Conservation (phyloP, 37 sponge, comb jelly and placozoan species). For the Mnemiopsis leidyi region DNA sequence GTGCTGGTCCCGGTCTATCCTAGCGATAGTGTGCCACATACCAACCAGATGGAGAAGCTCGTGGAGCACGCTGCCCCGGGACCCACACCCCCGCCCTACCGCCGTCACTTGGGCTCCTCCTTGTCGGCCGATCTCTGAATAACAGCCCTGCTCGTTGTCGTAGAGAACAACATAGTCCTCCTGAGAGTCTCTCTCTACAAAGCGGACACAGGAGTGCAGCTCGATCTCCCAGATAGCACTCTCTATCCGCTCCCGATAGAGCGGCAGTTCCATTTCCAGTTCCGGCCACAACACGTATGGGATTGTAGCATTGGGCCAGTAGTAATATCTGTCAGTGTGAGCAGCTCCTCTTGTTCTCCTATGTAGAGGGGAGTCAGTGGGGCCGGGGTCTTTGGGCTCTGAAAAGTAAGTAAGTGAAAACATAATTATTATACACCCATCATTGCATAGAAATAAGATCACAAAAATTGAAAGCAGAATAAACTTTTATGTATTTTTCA, state of each 20-base stretch:
- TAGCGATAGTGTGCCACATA: conserved; percentile 44
- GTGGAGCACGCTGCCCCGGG: conserved; percentile 47
- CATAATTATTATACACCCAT: too few species aligned
- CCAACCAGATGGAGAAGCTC: conserved; percentile 50
- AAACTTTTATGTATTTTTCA: too few species aligned
- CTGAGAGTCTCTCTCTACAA: background rate
- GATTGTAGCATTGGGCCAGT: conserved; percentile 16
- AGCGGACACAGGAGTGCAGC: conserved; percentile 44
- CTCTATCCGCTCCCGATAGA: conserved; percentile 16
- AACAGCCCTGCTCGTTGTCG: background rate
- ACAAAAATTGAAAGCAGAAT: too few species aligned
- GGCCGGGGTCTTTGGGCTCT: too few species aligned
- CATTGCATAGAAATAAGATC: too few species aligned
- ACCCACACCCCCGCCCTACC: conserved; percentile 8
- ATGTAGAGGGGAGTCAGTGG: too few species aligned
- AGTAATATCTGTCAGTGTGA: background rate
- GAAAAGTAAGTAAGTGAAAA: too few species aligned
- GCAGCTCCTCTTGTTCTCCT: conserved; percentile 44
- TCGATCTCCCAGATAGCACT: conserved; percentile 59
- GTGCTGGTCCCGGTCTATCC: conserved; percentile 65
- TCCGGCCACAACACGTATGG: background rate
- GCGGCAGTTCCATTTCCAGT: background rate
- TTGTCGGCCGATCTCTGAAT: background rate
- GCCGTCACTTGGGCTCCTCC: conserved; percentile 34
- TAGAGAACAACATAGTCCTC: background rate